A percentile compares a stretch with the other conserved stretches of the same genome.
phyloP scores from a whole-genome alignment of 2,797 vertebrate genomes.

The Tokudaia muenninki region DNA sequence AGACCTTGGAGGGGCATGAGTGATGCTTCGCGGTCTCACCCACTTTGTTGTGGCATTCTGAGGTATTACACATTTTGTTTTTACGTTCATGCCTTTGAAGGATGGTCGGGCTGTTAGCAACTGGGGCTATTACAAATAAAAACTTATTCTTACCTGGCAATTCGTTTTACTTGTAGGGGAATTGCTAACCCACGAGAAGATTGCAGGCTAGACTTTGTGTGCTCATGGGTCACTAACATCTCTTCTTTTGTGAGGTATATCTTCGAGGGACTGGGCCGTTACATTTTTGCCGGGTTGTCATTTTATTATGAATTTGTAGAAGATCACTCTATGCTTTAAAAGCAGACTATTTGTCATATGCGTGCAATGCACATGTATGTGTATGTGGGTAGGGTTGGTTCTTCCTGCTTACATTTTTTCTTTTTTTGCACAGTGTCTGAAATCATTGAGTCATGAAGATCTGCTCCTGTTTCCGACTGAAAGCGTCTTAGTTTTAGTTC shows the following conservation, averaged over 20 bases:
- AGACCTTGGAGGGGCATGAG: not conserved
- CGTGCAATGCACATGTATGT: not conserved
- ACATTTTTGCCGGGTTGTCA: not conserved
- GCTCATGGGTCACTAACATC: not conserved
- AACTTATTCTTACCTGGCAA: not conserved
- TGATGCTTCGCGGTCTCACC: not conserved
- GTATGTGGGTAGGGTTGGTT: not conserved
- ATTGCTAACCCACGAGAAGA: not conserved
- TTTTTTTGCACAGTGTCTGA: not conserved
- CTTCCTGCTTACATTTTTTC: not conserved
- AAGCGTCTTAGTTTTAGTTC: not conserved
- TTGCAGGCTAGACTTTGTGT: slow-evolving; percentile 10
- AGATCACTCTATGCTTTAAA: not conserved
- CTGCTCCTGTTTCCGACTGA: not conserved
- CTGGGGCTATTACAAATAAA: not conserved
- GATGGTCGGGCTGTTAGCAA: not conserved
- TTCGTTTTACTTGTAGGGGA: not conserved
- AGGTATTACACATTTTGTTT: not conserved
- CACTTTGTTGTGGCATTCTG: not conserved
- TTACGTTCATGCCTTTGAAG: not conserved
- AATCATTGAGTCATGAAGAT: slow-evolving; percentile 1
- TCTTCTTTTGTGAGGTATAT: not conserved
- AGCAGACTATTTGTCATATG: not conserved
- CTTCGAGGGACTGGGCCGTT: not conserved
- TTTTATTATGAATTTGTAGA: slow-evolving; percentile 29